Conservation (phyloP, 2,113 vertebrate genomes). For the Peromyscus maniculatus region DNA sequence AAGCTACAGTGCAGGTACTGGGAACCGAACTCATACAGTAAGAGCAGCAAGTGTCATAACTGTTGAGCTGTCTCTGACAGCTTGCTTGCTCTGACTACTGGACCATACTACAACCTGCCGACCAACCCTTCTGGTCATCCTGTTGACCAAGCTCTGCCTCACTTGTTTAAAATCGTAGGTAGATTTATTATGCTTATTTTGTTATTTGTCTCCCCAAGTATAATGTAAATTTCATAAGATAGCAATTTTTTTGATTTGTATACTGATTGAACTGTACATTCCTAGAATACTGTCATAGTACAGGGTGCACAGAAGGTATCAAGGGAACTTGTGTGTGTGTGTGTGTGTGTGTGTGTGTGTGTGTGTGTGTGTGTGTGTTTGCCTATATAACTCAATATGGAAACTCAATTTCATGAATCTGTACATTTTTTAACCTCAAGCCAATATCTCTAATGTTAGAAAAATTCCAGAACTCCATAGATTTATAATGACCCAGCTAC, state of each 20-base stretch:
- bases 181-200: background rate
- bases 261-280: background rate
- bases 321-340: background rate
- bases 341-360: too few species aligned
- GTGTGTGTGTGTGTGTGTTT: background rate
- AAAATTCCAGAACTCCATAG: background rate
- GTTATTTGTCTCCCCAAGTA: background rate
- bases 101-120: background rate
- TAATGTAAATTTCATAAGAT: background rate
- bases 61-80: background rate
- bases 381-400: background rate
- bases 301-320: background rate
- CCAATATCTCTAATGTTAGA: background rate
- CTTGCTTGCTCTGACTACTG: background rate
- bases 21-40: background rate
- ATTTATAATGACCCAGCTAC: background rate
- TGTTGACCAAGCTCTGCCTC: background rate
- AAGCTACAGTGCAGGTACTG: background rate
- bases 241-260: conserved; percentile 1
- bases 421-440: background rate
- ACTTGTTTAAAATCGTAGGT: background rate
- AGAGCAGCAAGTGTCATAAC: background rate
- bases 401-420: background rate
- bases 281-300: background rate
- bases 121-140: background rate